Percentiles rank a stretch among this genome's conserved stretches.
Evolutionary conservation across 1,140 invertebrate species (phyloP).

Genomic region (Heliconius hewitsoni): DNA sequence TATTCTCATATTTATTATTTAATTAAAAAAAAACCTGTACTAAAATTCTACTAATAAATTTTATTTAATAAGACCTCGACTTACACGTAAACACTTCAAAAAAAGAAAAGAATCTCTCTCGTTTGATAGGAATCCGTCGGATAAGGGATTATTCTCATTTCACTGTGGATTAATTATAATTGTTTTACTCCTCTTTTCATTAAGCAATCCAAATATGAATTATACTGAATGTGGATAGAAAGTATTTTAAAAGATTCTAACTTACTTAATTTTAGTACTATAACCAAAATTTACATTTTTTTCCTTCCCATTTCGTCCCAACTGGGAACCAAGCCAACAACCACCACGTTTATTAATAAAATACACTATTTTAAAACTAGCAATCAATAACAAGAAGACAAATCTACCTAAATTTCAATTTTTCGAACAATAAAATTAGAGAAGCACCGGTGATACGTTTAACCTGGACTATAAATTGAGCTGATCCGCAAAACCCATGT

Average conservation of each 20-base stretch:
- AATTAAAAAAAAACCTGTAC: background rate
- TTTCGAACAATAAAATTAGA: constrained; percentile 28
- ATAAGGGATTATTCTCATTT: background rate
- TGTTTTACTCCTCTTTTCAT: constrained; percentile 4
- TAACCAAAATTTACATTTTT: too few relatives aligned
- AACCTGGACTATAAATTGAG: constrained; percentile 27
- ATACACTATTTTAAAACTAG: too few relatives aligned
- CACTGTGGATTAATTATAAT: constrained; percentile 5
- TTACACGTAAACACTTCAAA: background rate
- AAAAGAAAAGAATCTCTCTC: background rate
- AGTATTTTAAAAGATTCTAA: background rate
- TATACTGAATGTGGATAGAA: background rate
- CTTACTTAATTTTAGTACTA: background rate
- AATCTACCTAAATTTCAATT: constrained; percentile 1
- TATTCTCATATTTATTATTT: too few relatives aligned
- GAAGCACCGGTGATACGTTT: constrained; percentile 20
- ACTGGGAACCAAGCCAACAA: too few relatives aligned
- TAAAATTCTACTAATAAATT: background rate
- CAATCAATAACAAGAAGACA: background rate
- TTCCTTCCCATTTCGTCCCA: too few relatives aligned
- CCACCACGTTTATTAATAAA: too few relatives aligned
- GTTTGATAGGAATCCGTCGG: background rate
- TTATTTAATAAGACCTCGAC: background rate
- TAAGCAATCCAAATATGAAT: background rate
- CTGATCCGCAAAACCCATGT: constrained; percentile 23